Evolutionary conservation across 2,888 invertebrate genomes (phyloP).

Genomic region (Notodonta dromedarius): DNA sequence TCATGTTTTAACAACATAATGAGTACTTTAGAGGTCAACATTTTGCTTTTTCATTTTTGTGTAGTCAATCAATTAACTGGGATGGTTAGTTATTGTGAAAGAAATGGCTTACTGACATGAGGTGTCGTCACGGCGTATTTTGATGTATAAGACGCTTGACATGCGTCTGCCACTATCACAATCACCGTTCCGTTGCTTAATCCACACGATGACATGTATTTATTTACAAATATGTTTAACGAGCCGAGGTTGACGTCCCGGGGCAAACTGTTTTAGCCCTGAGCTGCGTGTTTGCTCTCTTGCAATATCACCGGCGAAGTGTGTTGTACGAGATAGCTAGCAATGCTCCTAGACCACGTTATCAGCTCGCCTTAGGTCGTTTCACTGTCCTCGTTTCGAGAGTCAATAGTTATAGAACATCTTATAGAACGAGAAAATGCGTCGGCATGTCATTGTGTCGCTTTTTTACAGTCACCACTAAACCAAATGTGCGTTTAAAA

Average conservation of each 20-base stretch:
- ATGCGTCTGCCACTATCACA: conserved; percentile 46
- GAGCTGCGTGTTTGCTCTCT: conserved; percentile 44
- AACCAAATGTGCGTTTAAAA: conserved; percentile 23
- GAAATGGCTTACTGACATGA: conserved; percentile 31
- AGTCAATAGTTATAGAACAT: conserved; percentile 50
- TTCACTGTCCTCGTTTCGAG: conserved; percentile 68
- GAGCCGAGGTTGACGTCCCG: conserved; percentile 39
- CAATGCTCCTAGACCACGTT: conserved; percentile 66
- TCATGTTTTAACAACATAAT: conserved; percentile 47
- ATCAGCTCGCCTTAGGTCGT: conserved; percentile 72
- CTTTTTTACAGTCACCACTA: conserved; percentile 15
- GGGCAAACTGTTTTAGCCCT: conserved; percentile 36
- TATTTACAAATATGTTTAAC: conserved; percentile 47
- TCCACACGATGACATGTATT: conserved; percentile 50
- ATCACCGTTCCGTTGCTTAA: conserved; percentile 49
- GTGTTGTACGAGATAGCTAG: conserved; percentile 58
- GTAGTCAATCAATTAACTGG: conserved; percentile 36
- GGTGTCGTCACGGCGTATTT: conserved; percentile 48
- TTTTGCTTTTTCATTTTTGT: conserved; percentile 30
- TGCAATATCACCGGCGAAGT: conserved; percentile 51
- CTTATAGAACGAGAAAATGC: conserved; percentile 22
- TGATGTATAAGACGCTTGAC: conserved; percentile 46
- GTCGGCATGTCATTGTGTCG: conserved; percentile 15
- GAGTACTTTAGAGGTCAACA: conserved; percentile 34
- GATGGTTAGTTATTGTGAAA: conserved; percentile 30